Conservation (phyloP, 2,888 invertebrate genomes). For the Cloeon dipterum region DNA sequence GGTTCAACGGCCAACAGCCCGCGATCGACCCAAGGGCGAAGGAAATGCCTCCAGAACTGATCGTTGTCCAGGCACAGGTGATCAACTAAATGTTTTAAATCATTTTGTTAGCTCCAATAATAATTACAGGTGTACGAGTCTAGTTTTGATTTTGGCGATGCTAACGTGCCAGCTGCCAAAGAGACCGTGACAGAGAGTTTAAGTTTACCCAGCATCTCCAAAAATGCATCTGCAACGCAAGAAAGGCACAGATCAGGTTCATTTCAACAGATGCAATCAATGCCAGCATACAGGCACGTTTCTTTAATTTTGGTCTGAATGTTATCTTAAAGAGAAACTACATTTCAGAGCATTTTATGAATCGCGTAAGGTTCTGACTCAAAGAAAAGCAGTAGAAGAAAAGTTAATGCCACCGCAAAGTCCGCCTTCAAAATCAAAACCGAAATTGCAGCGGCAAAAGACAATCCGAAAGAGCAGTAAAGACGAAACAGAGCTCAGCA, state of each 20-base stretch:
- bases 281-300: not conserved
- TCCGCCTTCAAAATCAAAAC: not conserved
- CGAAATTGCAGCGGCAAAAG: not conserved
- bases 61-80: slow-evolving; percentile 19
- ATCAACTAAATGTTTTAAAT: not conserved
- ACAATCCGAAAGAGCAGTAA: not conserved
- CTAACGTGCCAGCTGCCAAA: not conserved
- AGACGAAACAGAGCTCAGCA: not conserved
- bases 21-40: too few relatives aligned
- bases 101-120: not conserved
- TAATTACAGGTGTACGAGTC: not conserved
- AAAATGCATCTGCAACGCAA: not conserved
- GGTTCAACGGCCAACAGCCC: not conserved
- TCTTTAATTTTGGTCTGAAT: not conserved
- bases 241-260: not conserved
- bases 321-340: not conserved
- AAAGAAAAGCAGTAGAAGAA: not conserved
- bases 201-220: not conserved
- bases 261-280: not conserved
- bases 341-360: not conserved
- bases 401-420: not conserved
- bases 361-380: not conserved
- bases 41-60: slow-evolving; percentile 22
- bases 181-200: not conserved
- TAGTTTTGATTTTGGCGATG: not conserved